These are phyloP conservation scores for Geophilus truncorum DNA, from an alignment of 2,888 invertebrate species.

Conservation along the genomic window DNA sequence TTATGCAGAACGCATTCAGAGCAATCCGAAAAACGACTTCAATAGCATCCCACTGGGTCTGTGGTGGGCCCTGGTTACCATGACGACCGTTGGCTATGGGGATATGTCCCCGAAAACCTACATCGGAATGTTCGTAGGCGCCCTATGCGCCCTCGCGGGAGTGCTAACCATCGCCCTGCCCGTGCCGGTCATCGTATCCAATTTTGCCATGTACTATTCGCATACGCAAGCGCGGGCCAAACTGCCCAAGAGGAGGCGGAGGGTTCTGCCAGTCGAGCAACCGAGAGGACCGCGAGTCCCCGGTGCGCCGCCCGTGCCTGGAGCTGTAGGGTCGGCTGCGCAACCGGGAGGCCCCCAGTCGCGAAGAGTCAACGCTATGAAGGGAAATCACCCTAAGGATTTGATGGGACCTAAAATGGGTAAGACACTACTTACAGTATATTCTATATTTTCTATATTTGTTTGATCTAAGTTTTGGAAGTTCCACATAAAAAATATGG, in stretches of 20 bases:
- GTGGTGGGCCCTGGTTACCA: conserved; percentile 99
- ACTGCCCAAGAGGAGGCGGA: conserved; percentile 94
- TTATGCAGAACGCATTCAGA: conserved; percentile 94
- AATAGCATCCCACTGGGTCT: conserved; percentile 95
- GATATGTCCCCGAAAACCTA: conserved; percentile 99
- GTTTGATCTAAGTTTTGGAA: not conserved
- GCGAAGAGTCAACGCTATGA: conserved; percentile 78
- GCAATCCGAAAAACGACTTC: conserved; percentile 79
- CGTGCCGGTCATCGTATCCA: conserved; percentile 98
- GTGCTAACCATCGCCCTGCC: conserved; percentile 98
- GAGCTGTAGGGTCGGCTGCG: conserved; percentile 10
- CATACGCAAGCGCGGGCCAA: conserved; percentile 90
- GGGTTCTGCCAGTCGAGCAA: conserved; percentile 94
- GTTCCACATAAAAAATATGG: conserved; percentile 3
- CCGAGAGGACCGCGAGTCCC: conserved; percentile 62
- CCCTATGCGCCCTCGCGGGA: conserved; percentile 95
- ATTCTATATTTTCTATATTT: not conserved
- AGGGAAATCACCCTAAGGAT: conserved; percentile 79
- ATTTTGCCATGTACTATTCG: conserved; percentile 67
- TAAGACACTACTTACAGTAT: conserved; percentile 51
- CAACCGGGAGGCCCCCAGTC: conserved; percentile 47
- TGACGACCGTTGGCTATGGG: conserved; percentile 98
- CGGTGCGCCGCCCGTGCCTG: conserved; percentile 57
- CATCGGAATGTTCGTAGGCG: conserved; percentile 97
- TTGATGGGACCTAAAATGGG: conserved; percentile 73